Evolutionary conservation across 2,113 vertebrate genomes (phyloP).

Genomic region (Bostrychus sinensis): DNA sequence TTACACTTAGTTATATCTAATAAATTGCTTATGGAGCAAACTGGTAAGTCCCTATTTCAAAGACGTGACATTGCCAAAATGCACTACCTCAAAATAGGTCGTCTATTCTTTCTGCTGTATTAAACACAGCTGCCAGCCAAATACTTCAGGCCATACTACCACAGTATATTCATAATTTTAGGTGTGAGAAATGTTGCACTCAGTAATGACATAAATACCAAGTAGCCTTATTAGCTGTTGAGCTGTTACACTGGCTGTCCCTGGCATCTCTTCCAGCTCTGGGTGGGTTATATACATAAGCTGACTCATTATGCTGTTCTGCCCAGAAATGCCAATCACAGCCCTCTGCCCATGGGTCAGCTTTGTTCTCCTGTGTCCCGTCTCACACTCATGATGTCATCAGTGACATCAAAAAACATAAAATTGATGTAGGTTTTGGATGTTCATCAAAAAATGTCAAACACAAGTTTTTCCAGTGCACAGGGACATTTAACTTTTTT

Average conservation of each 20-base stretch:
- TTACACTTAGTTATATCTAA: no score
- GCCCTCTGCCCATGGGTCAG: conserved; percentile 40
- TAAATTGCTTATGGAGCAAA: no score
- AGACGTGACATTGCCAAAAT: no score
- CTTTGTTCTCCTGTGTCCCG: conserved; percentile 47
- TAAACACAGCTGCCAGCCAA: background rate
- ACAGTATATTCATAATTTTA: background rate
- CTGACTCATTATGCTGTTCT: conserved; percentile 61
- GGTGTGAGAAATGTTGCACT: background rate
- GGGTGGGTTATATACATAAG: conserved; percentile 59
- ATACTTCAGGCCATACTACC: background rate
- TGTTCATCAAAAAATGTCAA: conserved; percentile 53
- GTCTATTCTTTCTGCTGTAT: no score
- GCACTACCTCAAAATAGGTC: no score
- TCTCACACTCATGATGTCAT: conserved; percentile 64
- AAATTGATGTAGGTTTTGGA: conserved; percentile 22
- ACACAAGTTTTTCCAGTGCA: background rate
- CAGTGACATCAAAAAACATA: conserved; percentile 44
- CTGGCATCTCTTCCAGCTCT: conserved; percentile 44
- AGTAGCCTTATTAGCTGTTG: background rate
- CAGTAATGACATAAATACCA: conserved; percentile 5
- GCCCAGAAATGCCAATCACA: conserved; percentile 63
- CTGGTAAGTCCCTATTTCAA: no score
- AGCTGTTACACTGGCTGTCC: conserved; percentile 22
- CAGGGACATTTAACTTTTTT: background rate